Evolutionary conservation across 2,797 vertebrate genomes (phyloP).

Genomic region (Myotis daubentonii): DNA sequence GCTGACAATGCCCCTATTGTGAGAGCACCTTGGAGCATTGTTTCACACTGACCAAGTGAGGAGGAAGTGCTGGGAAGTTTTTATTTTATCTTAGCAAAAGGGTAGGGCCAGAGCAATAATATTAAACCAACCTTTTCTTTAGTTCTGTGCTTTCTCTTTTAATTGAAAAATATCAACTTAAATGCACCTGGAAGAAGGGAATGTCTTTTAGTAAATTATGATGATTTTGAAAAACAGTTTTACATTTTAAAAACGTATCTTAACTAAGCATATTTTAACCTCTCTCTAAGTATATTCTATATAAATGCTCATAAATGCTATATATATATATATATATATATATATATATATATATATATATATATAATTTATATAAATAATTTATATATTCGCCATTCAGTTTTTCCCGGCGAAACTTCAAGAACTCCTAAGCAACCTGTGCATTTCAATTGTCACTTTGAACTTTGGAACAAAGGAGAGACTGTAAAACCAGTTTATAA

Average conservation of each 20-base stretch:
- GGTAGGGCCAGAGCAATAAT: conserved; percentile 59
- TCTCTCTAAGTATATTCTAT: not conserved
- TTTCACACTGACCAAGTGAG: conserved; percentile 80
- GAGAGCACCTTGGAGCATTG: conserved; percentile 83
- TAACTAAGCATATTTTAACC: conserved; percentile 36
- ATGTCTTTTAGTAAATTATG: conserved; percentile 82
- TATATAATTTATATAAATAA: conserved; percentile 65
- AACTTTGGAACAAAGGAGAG: conserved; percentile 90
- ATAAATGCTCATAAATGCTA: conserved; percentile 42
- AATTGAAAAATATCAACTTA: conserved; percentile 83
- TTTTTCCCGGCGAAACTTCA: conserved; percentile 81
- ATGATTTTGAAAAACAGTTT: conserved; percentile 74
- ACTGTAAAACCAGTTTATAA: conserved; percentile 91
- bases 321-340: conserved; percentile 45
- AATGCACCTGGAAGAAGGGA: conserved; percentile 82
- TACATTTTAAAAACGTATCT: conserved; percentile 39
- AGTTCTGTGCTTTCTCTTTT: conserved; percentile 81
- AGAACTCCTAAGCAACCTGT: conserved; percentile 86
- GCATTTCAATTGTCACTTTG: conserved; percentile 90
- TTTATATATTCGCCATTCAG: conserved; percentile 81
- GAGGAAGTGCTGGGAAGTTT: conserved; percentile 83
- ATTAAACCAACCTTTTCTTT: conserved; percentile 81
- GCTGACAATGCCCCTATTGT: conserved; percentile 87
- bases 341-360: conserved; percentile 48
- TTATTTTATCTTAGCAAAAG: conserved; percentile 81